phyloP scores from a whole-genome alignment of 2,113 vertebrate genomes.

The Lathamus discolor region DNA sequence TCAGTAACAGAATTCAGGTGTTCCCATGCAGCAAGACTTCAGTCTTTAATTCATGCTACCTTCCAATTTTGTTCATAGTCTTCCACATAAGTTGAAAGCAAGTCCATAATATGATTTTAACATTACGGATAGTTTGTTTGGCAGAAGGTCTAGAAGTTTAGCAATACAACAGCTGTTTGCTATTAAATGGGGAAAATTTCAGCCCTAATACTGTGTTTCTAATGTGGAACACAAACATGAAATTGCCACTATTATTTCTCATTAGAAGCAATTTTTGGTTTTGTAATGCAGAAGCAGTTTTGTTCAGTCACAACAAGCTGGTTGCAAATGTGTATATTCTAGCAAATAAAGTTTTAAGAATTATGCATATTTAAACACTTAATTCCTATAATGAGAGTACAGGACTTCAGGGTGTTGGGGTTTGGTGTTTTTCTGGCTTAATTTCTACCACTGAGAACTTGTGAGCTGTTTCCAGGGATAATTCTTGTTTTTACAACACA shows the following conservation, averaged over 20 bases:
- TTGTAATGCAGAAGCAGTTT: background rate
- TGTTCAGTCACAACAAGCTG: background rate
- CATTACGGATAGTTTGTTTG: background rate
- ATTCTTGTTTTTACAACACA: background rate
- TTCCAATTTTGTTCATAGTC: background rate
- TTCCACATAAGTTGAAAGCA: background rate
- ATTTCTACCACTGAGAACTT: background rate
- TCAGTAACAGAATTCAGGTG: background rate
- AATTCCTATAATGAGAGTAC: background rate
- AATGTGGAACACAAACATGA: background rate
- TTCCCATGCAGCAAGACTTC: background rate
- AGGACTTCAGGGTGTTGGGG: accelerated
- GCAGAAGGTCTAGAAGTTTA: background rate
- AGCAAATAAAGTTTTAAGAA: background rate
- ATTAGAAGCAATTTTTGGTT: background rate
- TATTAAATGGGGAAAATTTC: background rate
- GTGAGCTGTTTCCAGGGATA: background rate
- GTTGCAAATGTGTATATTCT: background rate
- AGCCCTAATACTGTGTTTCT: background rate
- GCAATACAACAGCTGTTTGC: background rate
- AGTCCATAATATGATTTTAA: background rate
- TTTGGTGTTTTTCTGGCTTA: background rate
- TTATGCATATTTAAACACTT: background rate
- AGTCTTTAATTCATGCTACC: background rate
- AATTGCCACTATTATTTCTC: background rate